Conservation (phyloP, 2,113 vertebrate genomes). For the Maylandia zebra region DNA sequence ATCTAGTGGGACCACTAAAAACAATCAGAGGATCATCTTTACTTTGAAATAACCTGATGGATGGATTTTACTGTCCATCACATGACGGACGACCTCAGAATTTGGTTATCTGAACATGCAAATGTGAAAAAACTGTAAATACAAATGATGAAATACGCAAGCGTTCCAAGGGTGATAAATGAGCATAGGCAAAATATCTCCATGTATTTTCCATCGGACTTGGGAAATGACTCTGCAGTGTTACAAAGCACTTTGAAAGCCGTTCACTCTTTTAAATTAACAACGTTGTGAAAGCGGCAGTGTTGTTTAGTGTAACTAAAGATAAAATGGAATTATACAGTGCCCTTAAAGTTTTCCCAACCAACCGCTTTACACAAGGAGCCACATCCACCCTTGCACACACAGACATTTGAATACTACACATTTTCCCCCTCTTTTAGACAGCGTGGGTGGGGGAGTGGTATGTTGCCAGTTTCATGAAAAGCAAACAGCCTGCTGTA, state of each 20-base stretch:
- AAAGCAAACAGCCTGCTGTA: background rate
- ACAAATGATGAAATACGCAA: background rate
- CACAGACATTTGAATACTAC: background rate
- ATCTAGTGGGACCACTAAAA: slow-evolving; percentile 24
- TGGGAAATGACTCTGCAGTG: background rate
- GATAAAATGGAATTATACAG: background rate
- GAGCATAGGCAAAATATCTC: background rate
- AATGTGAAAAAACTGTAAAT: background rate
- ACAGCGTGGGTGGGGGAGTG: background rate
- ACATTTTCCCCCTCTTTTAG: background rate
- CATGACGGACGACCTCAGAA: background rate
- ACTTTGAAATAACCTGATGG: background rate
- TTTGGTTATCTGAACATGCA: background rate
- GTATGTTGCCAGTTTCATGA: background rate
- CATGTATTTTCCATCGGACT: background rate
- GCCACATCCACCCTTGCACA: background rate
- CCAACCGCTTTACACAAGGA: background rate
- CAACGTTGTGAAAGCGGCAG: background rate
- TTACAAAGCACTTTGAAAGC: background rate
- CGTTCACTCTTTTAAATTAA: background rate
- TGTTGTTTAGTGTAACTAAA: background rate
- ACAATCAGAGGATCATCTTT: background rate
- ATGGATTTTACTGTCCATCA: background rate
- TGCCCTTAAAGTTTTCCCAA: background rate
- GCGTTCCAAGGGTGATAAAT: background rate